These are phyloP conservation scores for Tenodera sinensis DNA, from an alignment of 2,888 invertebrate genomes.

Conservation along the genomic window DNA sequence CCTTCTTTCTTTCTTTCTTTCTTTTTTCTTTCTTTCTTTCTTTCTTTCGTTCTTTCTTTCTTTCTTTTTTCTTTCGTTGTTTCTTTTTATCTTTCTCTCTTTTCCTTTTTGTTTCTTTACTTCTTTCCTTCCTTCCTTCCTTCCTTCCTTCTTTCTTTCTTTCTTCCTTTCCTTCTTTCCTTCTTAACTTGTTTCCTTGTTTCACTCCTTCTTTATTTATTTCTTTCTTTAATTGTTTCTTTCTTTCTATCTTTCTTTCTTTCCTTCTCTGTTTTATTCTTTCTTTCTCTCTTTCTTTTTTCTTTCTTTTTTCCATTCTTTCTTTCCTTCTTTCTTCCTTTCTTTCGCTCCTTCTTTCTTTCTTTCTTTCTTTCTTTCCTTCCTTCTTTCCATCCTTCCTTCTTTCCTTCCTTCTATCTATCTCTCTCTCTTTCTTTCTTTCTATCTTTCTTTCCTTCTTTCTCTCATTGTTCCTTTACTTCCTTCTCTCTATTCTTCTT, in stretches of 20 bases:
- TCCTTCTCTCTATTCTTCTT: too few relatives aligned
- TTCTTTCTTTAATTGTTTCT: too few relatives aligned
- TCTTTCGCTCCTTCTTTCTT: background rate
- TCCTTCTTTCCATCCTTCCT: background rate
- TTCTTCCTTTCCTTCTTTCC: background rate
- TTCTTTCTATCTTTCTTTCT: constrained; percentile 10
- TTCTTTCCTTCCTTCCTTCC: constrained; percentile 3
- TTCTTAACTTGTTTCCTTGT: too few relatives aligned
- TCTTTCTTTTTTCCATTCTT: background rate
- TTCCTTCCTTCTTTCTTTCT: background rate
- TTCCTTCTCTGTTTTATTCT: too few relatives aligned
- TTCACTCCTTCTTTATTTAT: too few relatives aligned
- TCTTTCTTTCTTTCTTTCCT: background rate
- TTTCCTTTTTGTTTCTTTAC: too few relatives aligned
- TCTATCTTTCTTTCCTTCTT: background rate
- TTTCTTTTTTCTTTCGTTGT: too few relatives aligned
- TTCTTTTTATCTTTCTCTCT: too few relatives aligned
- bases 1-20: too few relatives aligned
- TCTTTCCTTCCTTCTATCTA: constrained; percentile 9
- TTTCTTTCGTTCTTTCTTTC: too few relatives aligned
- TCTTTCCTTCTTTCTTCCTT: constrained; percentile 6
- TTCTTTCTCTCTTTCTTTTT: constrained; percentile 12
- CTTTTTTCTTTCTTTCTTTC: too few relatives aligned
- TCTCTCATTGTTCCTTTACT: background rate
- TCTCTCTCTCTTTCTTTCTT: constrained; percentile 12